phyloP scores from a whole-genome alignment of 2,113 vertebrate species.

The Chaetops frenatus region DNA sequence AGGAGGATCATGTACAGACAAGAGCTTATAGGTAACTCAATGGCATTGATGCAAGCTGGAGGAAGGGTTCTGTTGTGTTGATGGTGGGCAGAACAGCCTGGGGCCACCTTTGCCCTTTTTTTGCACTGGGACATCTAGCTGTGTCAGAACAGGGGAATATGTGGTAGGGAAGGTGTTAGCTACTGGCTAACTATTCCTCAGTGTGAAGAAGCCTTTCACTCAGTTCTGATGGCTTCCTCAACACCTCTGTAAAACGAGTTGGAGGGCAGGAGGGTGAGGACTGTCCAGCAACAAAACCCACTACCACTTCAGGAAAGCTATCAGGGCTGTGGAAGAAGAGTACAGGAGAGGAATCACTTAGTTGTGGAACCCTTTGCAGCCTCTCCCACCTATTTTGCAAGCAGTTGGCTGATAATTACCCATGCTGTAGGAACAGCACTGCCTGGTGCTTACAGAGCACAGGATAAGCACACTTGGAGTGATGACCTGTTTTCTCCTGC shows the following conservation, averaged over 20 bases:
- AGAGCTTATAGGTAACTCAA: background rate
- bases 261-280: background rate
- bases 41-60: background rate
- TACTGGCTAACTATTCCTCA: background rate
- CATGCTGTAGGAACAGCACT: background rate
- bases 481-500: accelerated
- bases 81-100: background rate
- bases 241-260: background rate
- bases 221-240: background rate
- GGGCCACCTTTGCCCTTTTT: background rate
- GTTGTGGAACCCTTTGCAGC: background rate
- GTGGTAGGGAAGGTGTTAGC: background rate
- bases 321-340: background rate
- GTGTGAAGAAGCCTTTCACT: background rate
- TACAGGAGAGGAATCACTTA: background rate
- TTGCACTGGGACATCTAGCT: background rate
- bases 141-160: background rate
- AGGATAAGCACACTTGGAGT: accelerated
- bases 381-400: background rate
- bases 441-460: background rate
- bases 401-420: background rate
- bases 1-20: background rate
- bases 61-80: background rate
- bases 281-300: background rate
- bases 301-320: background rate